phyloP scores from a whole-genome alignment of 2,113 vertebrate species.

The Oryzias celebensis region DNA sequence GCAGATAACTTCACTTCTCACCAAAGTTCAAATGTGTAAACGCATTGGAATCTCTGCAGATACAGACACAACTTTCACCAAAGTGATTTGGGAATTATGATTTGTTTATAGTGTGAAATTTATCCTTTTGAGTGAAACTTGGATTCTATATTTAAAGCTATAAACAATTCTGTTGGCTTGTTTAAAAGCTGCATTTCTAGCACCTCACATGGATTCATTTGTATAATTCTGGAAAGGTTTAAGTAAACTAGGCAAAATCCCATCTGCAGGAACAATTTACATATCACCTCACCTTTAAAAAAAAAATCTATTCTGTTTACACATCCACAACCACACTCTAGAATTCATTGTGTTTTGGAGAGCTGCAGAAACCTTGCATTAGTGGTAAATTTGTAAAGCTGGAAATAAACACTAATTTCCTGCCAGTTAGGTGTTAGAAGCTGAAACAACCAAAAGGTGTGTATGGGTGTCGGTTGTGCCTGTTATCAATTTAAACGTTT shows the following conservation, averaged over 20 bases:
- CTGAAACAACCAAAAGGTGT: conserved; percentile 12
- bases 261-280: too few species aligned
- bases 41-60: background rate
- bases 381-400: conserved; percentile 9
- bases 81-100: background rate
- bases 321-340: conserved; percentile 22
- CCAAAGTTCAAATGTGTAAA: background rate
- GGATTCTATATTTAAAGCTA: background rate
- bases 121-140: conserved; percentile 4
- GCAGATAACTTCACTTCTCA: conserved; percentile 3
- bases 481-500: background rate
- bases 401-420: conserved; percentile 45
- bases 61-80: background rate
- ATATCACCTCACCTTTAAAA: too few species aligned
- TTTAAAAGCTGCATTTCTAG: conserved; percentile 26
- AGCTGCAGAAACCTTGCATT: conserved; percentile 38
- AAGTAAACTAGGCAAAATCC: conserved; percentile 8
- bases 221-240: conserved; percentile 22
- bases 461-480: background rate
- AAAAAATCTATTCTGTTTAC: conserved; percentile 18
- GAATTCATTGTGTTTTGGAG: conserved; percentile 33
- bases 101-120: conserved; percentile 6
- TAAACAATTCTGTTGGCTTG: conserved; percentile 30
- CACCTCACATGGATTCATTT: conserved; percentile 12
- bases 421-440: conserved; percentile 29